phyloP scores from a whole-genome alignment of 2,888 invertebrate genomes.

The Helobdella robusta region DNA sequence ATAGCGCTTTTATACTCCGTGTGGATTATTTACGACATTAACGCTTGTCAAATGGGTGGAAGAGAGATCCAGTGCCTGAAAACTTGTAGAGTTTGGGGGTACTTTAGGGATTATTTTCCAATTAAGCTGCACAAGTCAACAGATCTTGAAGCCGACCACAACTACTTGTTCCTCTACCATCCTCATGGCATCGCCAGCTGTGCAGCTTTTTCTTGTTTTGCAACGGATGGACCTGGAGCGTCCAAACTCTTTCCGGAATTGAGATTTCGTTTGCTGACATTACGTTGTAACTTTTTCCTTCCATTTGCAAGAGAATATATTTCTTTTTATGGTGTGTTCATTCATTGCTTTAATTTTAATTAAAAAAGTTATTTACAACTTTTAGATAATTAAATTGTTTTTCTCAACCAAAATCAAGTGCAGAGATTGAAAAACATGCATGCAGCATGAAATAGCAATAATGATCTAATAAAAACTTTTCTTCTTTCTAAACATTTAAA shows the following conservation, averaged over 20 bases:
- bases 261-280: constrained; percentile 55
- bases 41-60: constrained; percentile 52
- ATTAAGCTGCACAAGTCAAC: constrained; percentile 69
- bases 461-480: too few species aligned
- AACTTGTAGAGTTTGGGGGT: constrained; percentile 61
- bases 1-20: constrained; percentile 43
- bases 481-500: too few species aligned
- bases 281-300: constrained; percentile 64
- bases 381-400: too few species aligned
- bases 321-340: constrained; percentile 56
- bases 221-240: constrained; percentile 56
- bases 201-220: constrained; percentile 70
- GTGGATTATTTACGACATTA: constrained; percentile 39
- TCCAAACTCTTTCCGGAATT: constrained; percentile 51
- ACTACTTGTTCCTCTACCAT: constrained; percentile 73
- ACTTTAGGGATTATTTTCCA: constrained; percentile 71
- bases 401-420: too few species aligned
- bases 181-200: constrained; percentile 81
- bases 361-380: too few species aligned
- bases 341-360: too few species aligned
- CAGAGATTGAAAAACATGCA: too few species aligned
- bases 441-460: too few species aligned
- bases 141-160: constrained; percentile 67
- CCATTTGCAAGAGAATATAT: constrained; percentile 65
- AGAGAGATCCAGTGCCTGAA: constrained; percentile 57